These are phyloP conservation scores for Coboldia fuscipes DNA, from an alignment of 1,140 invertebrate genomes.

Conservation along the genomic window DNA sequence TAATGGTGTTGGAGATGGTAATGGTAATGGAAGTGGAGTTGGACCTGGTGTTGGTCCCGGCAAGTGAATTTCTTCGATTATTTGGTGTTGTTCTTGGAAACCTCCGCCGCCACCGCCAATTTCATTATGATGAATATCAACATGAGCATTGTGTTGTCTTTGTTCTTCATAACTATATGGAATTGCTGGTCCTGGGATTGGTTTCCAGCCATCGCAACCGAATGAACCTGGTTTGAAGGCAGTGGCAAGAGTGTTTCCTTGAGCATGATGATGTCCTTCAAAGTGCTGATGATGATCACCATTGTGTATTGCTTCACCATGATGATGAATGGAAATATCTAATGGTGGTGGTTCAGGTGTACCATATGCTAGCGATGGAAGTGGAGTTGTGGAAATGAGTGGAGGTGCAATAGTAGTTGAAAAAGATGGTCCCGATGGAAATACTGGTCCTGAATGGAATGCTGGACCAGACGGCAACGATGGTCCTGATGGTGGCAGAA, in stretches of 20 bases:
- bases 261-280: conserved; percentile 30
- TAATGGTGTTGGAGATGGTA: too few relatives aligned
- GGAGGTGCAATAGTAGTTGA: conserved; percentile 21
- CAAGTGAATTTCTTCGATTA: too few relatives aligned
- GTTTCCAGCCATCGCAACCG: conserved; percentile 64
- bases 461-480: conserved; percentile 10
- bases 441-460: conserved; percentile 3
- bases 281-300: conserved; percentile 20
- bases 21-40: too few relatives aligned
- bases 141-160: too few relatives aligned
- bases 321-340: conserved; percentile 23
- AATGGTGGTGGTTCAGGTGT: conserved; percentile 25
- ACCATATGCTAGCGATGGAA: conserved; percentile 22
- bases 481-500: conserved; percentile 12
- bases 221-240: conserved; percentile 54
- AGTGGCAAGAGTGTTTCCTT: conserved; percentile 45
- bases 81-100: conserved; percentile 11
- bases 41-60: too few relatives aligned
- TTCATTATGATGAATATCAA: too few relatives aligned
- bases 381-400: conserved; percentile 23
- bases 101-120: too few relatives aligned
- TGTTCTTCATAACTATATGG: conserved; percentile 13
- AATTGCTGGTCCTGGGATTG: conserved; percentile 38
- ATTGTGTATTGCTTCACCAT: conserved; percentile 19
- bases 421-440: conserved; percentile 19